Percentiles rank a stretch among this genome's conserved stretches.
These are phyloP conservation scores for Perizoma affinitatum DNA, from an alignment of 2,888 invertebrate species.

Conservation along the genomic window DNA sequence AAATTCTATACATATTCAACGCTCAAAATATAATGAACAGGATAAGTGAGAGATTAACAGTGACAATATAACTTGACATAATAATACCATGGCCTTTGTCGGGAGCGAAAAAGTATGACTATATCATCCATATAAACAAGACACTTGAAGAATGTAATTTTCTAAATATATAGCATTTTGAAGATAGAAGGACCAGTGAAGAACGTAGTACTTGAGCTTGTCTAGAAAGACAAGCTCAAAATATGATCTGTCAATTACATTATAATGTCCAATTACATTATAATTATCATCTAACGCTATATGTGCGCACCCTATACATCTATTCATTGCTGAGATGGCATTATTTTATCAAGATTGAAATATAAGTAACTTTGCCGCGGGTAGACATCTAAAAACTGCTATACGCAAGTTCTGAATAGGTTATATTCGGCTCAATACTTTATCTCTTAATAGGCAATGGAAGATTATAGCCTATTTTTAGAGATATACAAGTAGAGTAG, in stretches of 20 bases:
- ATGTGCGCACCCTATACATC: conserved; percentile 53
- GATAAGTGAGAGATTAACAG: conserved; percentile 67
- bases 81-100: conserved; percentile 61
- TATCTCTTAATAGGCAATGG: conserved; percentile 30
- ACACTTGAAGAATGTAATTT: conserved; percentile 11
- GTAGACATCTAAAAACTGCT: conserved; percentile 49
- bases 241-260: conserved; percentile 12
- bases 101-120: conserved; percentile 25
- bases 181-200: not conserved
- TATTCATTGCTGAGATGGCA: conserved; percentile 56
- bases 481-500: conserved; percentile 4
- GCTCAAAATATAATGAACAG: conserved; percentile 53
- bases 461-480: conserved; percentile 1
- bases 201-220: not conserved
- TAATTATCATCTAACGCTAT: conserved; percentile 40
- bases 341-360: conserved; percentile 62
- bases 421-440: conserved; percentile 56
- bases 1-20: conserved; percentile 64
- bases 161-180: conserved; percentile 14
- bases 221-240: conserved; percentile 5
- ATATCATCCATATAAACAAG: conserved; percentile 38
- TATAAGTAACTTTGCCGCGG: conserved; percentile 50
- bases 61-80: conserved; percentile 60
- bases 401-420: conserved; percentile 56
- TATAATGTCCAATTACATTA: conserved; percentile 22